Conservation (phyloP, 2,797 vertebrate genomes). For the Melanotaenia boesemani region DNA sequence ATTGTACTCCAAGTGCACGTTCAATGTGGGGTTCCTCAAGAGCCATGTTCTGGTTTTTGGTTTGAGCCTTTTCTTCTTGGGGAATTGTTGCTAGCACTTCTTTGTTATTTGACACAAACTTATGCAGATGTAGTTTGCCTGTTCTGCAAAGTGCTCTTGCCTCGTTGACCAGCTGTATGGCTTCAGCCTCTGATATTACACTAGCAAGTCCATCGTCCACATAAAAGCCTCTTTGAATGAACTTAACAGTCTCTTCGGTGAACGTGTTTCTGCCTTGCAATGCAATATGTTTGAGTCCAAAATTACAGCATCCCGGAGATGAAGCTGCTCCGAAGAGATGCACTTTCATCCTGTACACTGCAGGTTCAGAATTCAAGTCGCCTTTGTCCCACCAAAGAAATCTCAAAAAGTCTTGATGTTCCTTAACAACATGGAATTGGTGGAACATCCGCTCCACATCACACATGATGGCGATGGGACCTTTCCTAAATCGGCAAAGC, state of each 20-base stretch:
- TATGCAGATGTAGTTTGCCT: background rate
- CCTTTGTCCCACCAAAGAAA: slow-evolving; percentile 53
- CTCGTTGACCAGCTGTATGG: background rate
- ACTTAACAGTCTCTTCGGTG: background rate
- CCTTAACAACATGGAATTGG: slow-evolving; percentile 30
- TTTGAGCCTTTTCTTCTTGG: slow-evolving; percentile 11
- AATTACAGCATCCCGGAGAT: slow-evolving; percentile 33
- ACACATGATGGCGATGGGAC: slow-evolving; percentile 25
- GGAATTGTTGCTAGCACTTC: slow-evolving; percentile 11
- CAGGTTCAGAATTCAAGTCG: slow-evolving; percentile 10
- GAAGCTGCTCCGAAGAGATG: slow-evolving; percentile 34
- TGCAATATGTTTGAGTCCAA: background rate
- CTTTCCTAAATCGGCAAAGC: slow-evolving; percentile 33
- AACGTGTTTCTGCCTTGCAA: background rate
- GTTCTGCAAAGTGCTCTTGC: background rate
- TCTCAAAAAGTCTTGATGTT: slow-evolving; percentile 32
- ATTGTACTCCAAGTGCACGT: background rate
- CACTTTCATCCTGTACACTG: slow-evolving; percentile 14
- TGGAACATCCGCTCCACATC: slow-evolving; percentile 34
- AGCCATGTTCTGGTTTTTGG: slow-evolving; percentile 32
- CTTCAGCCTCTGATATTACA: background rate
- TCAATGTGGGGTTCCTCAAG: slow-evolving; percentile 34
- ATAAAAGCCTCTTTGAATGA: background rate
- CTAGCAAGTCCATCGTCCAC: background rate
- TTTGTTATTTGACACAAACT: background rate